Base-by-base conservation (phyloP, 2,888 invertebrate genomes). In the Lingula anatina region DNA sequence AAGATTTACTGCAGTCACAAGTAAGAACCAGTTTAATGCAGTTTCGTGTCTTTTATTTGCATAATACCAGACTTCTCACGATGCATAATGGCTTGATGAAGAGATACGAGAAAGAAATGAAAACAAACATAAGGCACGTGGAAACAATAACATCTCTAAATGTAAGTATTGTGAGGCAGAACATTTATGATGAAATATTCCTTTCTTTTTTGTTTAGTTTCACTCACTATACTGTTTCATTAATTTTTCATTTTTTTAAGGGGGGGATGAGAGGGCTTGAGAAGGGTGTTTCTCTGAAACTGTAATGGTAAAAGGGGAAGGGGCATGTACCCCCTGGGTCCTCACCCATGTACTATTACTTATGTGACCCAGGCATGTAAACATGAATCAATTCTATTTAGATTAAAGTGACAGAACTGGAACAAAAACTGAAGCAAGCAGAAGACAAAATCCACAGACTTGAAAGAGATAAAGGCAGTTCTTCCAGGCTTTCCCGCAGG, bases 71-170 rank as follows among this genome's bases (percentile, higher is more conserved):
- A 40, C 41, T 68, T 9, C 44, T 68, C 23, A 52, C 59, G 5
- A 65, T 68, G 64, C 68, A 70, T 46, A 65, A 61, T 41, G 59
- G 61, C 36, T 41, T 70, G 54, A 61, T 68, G 60, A 60, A 61
- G 49, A 44, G 67, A 44, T 68, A 70, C 53, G 69, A 70, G 49
- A 66, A 64, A 39, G 70, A 70, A 49, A 59, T 70, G 26, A 66
- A 66, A 51, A 57, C 59, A 45, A 66, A 66, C 40, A 59, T 65
- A 59, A 54, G 57, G 7, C 64, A 69, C 47, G 48, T 64, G 15
- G 64, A 68, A 41, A 63, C 61, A 23, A 65, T 68, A 12, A 62
- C 64, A 18, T 60, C 63, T 35, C 50, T 67, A 5, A 66, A 65
- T 57, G 68, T 69, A 51, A 57, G 62, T 47, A 20, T n/a, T 20